Conservation (phyloP, 1,140 invertebrate species). For the Drosophila jambulina region DNA sequence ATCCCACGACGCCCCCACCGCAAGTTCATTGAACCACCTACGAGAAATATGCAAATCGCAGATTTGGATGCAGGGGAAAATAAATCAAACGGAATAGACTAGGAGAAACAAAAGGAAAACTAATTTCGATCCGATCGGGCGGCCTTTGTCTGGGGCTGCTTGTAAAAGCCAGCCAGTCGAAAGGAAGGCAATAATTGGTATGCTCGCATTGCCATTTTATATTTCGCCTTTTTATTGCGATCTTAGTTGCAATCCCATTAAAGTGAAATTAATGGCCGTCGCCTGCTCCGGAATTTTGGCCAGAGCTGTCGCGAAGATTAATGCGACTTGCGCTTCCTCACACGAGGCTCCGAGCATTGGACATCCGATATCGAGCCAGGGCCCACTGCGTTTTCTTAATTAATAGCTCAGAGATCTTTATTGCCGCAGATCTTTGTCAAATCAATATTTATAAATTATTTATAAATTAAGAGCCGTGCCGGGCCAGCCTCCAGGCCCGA, state of each 20-base stretch:
- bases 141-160: constrained; percentile 57
- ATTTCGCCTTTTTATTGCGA: constrained; percentile 18
- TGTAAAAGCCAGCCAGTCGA: constrained; percentile 28
- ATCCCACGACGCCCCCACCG: constrained; percentile 70
- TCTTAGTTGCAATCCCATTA: constrained; percentile 48
- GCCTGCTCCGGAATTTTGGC: constrained; percentile 40
- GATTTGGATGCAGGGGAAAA: constrained; percentile 55
- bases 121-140: constrained; percentile 70
- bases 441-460: constrained; percentile 76
- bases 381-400: constrained; percentile 55
- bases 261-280: constrained; percentile 67
- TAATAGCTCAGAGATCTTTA: constrained; percentile 62
- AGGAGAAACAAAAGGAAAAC: constrained; percentile 65
- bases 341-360: constrained; percentile 17
- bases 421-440: constrained; percentile 60
- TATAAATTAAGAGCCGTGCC: constrained; percentile 59
- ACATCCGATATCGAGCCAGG: constrained; percentile 28
- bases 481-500: constrained; percentile 19
- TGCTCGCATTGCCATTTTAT: constrained; percentile 34
- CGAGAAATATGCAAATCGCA: constrained; percentile 80
- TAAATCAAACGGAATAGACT: constrained; percentile 60
- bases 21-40: constrained; percentile 83
- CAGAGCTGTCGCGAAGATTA: constrained; percentile 60
- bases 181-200: constrained; percentile 37
- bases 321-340: constrained; percentile 48